phyloP scores from a whole-genome alignment of 1,140 invertebrate genomes.

The Asbolus verrucosus region DNA sequence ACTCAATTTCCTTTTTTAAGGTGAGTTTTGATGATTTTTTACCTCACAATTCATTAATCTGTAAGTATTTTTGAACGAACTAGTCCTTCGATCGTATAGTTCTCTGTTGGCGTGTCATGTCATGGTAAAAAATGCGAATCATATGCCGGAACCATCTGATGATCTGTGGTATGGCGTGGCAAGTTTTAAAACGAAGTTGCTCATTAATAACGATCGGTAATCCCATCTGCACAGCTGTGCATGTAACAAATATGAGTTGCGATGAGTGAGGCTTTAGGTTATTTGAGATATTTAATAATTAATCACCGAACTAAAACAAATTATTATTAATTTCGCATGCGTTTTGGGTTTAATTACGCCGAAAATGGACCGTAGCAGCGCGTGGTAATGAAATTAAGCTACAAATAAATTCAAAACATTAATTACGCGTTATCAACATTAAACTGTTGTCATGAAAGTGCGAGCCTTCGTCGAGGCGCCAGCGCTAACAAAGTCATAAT shows the following conservation, averaged over 20 bases:
- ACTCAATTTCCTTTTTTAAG: no score
- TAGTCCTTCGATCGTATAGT: no score
- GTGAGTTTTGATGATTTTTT: no score
- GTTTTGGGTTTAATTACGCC: conserved; percentile 24
- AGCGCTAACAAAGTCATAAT: conserved; percentile 27
- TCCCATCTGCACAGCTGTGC: neutral
- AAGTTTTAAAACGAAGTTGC: no score
- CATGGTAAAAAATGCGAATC: no score
- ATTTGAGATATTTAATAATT: conserved; percentile 33
- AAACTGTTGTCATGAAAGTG: conserved; percentile 16
- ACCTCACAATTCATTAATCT: no score
- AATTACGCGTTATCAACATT: conserved; percentile 27
- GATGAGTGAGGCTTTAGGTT: neutral
- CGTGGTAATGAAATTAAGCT: conserved; percentile 5
- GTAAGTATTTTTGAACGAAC: no score
- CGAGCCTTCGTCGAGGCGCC: conserved; percentile 10
- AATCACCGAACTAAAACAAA: conserved; percentile 34
- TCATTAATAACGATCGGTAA: conserved; percentile 6
- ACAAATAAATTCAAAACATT: conserved; percentile 29
- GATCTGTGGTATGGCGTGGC: no score
- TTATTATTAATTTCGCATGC: conserved; percentile 28
- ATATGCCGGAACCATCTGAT: no score
- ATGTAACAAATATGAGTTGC: neutral
- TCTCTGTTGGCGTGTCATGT: no score
- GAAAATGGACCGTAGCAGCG: conserved; percentile 21